Conservation (phyloP, 2,888 invertebrate species). For the Metacarcinus magister region DNA sequence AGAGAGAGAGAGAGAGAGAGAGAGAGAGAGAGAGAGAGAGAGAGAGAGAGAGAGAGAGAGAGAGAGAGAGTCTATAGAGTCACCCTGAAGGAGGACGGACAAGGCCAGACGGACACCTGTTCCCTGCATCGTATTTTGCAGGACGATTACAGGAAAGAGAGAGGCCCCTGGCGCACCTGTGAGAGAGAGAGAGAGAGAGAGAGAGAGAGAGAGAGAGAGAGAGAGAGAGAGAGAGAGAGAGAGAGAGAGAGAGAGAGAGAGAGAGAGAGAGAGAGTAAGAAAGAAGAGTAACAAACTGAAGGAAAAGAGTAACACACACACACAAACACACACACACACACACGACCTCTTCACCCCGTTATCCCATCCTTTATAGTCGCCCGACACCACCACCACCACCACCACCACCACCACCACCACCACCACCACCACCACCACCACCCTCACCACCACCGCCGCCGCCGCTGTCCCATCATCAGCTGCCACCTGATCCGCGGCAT, state of each 20-base stretch:
- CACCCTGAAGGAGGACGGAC: not conserved
- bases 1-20: not conserved
- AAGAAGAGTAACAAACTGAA: not conserved
- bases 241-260: not conserved
- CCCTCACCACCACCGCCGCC: not conserved
- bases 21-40: not conserved
- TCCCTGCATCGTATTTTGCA: constrained; percentile 13
- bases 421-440: too few species aligned
- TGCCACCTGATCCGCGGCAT: not conserved
- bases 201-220: not conserved
- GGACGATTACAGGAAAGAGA: not conserved
- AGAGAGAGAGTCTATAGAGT: not conserved
- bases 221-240: not conserved
- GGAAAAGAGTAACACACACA: not conserved
- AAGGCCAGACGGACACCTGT: constrained; percentile 10
- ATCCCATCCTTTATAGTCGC: not conserved
- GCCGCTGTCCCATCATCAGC: not conserved
- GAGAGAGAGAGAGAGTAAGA: not conserved
- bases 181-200: not conserved
- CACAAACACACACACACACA: not conserved
- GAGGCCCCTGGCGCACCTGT: not conserved
- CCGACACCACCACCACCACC: too few species aligned
- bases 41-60: not conserved
- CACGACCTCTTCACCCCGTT: not conserved
- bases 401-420: too few species aligned